A percentile compares a stretch with the other conserved stretches of the same genome.
Conservation (phyloP, 1,140 invertebrate species). For the Tetramorium parvispinum region DNA sequence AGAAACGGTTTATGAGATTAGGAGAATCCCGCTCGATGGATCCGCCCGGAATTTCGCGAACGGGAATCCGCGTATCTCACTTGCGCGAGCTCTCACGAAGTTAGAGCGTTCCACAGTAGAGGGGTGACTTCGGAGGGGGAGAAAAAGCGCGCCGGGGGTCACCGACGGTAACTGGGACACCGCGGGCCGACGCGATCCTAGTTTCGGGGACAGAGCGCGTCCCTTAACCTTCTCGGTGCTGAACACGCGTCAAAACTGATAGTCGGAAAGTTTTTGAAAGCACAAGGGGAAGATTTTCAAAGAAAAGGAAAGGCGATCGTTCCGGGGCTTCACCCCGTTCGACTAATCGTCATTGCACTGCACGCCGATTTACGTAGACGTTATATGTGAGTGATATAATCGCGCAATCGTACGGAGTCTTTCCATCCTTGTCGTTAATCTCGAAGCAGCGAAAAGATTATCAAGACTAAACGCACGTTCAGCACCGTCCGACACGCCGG, state of each 20-base stretch:
- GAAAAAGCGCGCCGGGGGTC: constrained; percentile 56
- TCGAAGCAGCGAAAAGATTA: constrained; percentile 14
- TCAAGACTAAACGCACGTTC: constrained; percentile 37
- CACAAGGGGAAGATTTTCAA: not conserved
- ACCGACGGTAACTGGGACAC: constrained; percentile 52
- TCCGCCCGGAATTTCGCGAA: not conserved
- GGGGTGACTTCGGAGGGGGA: constrained; percentile 14
- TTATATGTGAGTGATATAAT: constrained; percentile 5
- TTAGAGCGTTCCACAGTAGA: constrained; percentile 21
- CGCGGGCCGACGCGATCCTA: constrained; percentile 50
- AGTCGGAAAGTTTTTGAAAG: not conserved
- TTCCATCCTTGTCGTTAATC: not conserved
- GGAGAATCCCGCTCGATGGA: constrained; percentile 2
- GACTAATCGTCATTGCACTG: not conserved
- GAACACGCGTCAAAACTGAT: constrained; percentile 21
- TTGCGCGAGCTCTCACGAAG: constrained; percentile 30
- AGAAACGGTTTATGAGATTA: not conserved
- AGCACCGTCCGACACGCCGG: constrained; percentile 47
- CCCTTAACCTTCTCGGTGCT: constrained; percentile 41
- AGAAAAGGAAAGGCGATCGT: not conserved
- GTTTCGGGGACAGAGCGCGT: constrained; percentile 38
- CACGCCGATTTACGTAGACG: not conserved
- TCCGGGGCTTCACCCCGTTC: not conserved
- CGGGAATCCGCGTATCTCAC: constrained; percentile 30
- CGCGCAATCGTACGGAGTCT: not conserved